Base-by-base conservation (phyloP, 2,888 invertebrate genomes). In the Clunio marinus region DNA sequence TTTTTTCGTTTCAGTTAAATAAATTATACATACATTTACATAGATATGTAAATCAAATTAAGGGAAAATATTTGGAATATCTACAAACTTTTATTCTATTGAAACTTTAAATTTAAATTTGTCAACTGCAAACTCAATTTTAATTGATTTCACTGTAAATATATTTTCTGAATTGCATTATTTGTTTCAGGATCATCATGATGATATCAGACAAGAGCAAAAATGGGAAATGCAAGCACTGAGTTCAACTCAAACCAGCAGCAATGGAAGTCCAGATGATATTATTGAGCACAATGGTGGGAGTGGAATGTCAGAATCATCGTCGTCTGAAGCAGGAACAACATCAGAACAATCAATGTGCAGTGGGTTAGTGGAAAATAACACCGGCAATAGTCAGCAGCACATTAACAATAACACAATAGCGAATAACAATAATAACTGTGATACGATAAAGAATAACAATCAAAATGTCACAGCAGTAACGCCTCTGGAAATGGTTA, bases 141-240 rank as follows among this genome's bases (percentile, higher is more conserved):
- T n/a, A n/a, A n/a, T n/a, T n/a, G n/a, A n/a, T n/a, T n/a, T n/a
- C n/a, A n/a, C n/a, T n/a, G n/a, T n/a, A n/a, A n/a, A n/a, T n/a
- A n/a, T n/a, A n/a, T n/a, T n/a, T n/a, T n/a, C n/a, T n/a, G n/a
- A n/a, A n/a, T n/a, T n/a, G n/a, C n/a, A n/a, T n/a, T n/a, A n/a
- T n/a, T 71, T 71, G 65, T 71, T 60, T 69, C 82, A 93, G 90
- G 93, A 93, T 78, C 91, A 91, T 82, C 93, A 93, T 77, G 93
- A 93, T 75, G 93, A 93, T 75, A 93, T 93, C 73, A 82, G 93
- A 73, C 92, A 93, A 77, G 91, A 93, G 75, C 93, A 93, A 79
- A 90, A 93, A 88, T 86, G 92, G 84, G 93, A 93, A 79, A 89
- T 92, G 89, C 91, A 91, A 81, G 88, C 90, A 71, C 79, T 92